Base-by-base conservation (phyloP, 2,888 invertebrate species). In the Apamea monoglypha region DNA sequence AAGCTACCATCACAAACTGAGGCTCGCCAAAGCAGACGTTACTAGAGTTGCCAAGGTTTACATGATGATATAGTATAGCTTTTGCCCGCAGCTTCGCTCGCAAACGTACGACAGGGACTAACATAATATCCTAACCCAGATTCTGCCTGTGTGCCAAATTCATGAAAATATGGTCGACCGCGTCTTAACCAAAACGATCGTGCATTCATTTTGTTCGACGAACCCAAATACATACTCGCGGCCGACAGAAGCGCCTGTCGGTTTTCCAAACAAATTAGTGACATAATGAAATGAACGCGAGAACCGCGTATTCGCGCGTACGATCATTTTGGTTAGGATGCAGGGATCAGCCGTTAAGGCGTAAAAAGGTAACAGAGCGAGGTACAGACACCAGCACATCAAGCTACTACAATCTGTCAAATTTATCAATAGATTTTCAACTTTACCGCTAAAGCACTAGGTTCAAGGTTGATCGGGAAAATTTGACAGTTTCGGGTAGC, bases 1-100 rank as follows among this genome's bases (percentile, higher is more conserved):
- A 10, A 82, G 89, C 0, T 96, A 96, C 91, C 94, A 94, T 75
- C 96, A 96, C 89, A 96, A 95, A 88, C 92, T 97, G 78, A 90
- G 96, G 61, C 93, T 97, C 53, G 96, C 96, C 16, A 94, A 92
- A 74, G 91, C 94, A 2, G 96, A 97, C 79, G 93, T 96, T 2
- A 92, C 93, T 1, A 92, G 96, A 61, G 95, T 96, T 56, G 92
- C 93, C 7, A 97, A 96, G 95, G 97, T 97, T 56, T 53, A 80
- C 18, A 50, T 29, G 61, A 36, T n/a, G 36, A 70, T 44, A 18
- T 36, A 66, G 53, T 53, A 12, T 47, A 47, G 12, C 29, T 47
- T 47, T 29, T 47, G 44, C 10, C 18, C 18, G 8, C 29, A 61
- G 16, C 16, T 66, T 16, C 25, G 36, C 8, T 8, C 25, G n/a